Evolutionary conservation across 2,113 vertebrate species (phyloP).

Genomic region (Blennius ocellaris): DNA sequence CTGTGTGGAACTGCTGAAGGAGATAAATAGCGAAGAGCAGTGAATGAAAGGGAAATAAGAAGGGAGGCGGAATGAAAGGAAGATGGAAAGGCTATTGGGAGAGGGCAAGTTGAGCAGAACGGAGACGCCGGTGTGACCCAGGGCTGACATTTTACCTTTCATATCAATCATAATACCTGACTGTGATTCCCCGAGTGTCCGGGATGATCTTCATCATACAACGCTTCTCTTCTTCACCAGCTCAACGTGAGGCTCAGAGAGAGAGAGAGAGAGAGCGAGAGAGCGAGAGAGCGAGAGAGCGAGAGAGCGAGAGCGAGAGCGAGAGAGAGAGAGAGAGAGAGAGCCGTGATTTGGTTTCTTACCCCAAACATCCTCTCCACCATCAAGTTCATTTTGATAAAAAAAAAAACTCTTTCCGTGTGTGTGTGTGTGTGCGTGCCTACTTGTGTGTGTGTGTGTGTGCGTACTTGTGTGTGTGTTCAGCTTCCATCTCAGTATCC

Average conservation of each 20-base stretch:
- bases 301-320: too few species aligned
- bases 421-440: too few species aligned
- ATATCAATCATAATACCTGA: neutral
- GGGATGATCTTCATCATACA: neutral
- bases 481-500: too few species aligned
- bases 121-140: too few species aligned
- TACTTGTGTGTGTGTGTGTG: too few species aligned
- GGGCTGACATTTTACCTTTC: neutral
- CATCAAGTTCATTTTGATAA: slow-evolving; percentile 43
- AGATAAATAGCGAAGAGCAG: neutral
- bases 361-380: slow-evolving; percentile 28
- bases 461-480: too few species aligned
- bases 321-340: too few species aligned
- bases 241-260: neutral
- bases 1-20: neutral
- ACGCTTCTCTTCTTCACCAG: slow-evolving; percentile 14
- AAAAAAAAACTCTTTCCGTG: slow-evolving; percentile 51
- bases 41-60: neutral
- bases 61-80: too few species aligned
- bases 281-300: too few species aligned
- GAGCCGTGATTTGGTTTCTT: neutral
- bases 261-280: too few species aligned
- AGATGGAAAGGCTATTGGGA: neutral
- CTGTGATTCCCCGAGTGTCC: neutral
- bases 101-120: neutral